Conservation (phyloP, 1,140 invertebrate genomes). For the Drosophila navojoa region DNA sequence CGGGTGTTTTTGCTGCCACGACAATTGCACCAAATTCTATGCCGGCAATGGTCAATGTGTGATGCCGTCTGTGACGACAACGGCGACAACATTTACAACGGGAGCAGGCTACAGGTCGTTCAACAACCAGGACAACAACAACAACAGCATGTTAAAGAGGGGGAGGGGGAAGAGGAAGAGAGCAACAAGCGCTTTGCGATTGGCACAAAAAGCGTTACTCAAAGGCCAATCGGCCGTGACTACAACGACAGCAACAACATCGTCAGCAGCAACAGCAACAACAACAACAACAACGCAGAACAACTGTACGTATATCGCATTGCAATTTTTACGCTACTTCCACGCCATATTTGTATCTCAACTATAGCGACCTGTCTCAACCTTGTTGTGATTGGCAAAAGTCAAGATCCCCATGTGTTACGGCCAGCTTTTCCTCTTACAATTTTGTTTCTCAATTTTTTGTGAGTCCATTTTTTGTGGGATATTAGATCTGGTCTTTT, state of each 20-base stretch:
- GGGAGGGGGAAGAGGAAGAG: slow-evolving; percentile 2
- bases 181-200: slow-evolving; percentile 42
- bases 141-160: slow-evolving; percentile 16
- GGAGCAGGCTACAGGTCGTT: slow-evolving; percentile 72
- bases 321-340: slow-evolving; percentile 27
- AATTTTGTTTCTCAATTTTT: not conserved
- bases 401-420: slow-evolving; percentile 24
- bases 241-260: slow-evolving; percentile 43
- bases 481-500: not conserved
- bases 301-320: slow-evolving; percentile 33
- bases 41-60: slow-evolving; percentile 64
- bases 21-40: slow-evolving; percentile 64
- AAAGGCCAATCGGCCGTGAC: slow-evolving; percentile 75
- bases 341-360: slow-evolving; percentile 47
- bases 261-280: slow-evolving; percentile 20
- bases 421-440: slow-evolving; percentile 1
- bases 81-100: slow-evolving; percentile 73
- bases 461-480: too few relatives aligned
- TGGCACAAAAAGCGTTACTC: slow-evolving; percentile 47
- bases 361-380: slow-evolving; percentile 27
- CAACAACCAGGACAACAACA: slow-evolving; percentile 37
- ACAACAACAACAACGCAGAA: slow-evolving; percentile 13
- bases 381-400: slow-evolving; percentile 42
- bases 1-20: slow-evolving; percentile 21
- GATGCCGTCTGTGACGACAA: slow-evolving; percentile 70